Conservation (phyloP, 2,797 vertebrate species). For the Pangasius djambal region DNA sequence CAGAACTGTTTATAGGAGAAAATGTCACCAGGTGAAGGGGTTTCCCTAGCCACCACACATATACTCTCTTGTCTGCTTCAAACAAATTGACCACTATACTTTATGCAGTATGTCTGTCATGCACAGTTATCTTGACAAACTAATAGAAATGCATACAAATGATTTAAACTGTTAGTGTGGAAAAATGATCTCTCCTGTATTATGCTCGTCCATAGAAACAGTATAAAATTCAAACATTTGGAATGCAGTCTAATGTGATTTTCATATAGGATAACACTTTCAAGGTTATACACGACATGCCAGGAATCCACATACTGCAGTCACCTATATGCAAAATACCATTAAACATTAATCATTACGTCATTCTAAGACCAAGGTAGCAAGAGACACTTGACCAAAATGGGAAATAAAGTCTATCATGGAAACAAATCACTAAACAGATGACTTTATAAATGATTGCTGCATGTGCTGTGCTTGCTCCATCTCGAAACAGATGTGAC, state of each 20-base stretch:
- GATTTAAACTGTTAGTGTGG: conserved; percentile 19
- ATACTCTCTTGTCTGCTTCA: conserved; percentile 49
- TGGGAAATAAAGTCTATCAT: neutral
- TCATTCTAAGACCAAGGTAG: neutral
- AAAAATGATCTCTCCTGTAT: conserved; percentile 48
- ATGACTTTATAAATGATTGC: neutral
- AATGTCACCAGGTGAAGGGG: neutral
- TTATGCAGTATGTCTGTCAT: conserved; percentile 38
- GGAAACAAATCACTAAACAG: conserved; percentile 1
- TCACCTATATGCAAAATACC: neutral
- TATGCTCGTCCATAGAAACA: conserved; percentile 58
- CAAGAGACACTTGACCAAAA: neutral
- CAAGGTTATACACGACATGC: conserved; percentile 11
- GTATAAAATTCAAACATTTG: conserved; percentile 9
- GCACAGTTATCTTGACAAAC: conserved; percentile 37
- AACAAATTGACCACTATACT: conserved; percentile 43
- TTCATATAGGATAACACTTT: neutral
- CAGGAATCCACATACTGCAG: neutral
- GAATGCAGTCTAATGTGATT: conserved; percentile 13
- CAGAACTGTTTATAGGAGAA: neutral
- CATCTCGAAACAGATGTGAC: conserved; percentile 3
- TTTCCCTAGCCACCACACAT: conserved; percentile 17
- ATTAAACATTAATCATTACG: neutral
- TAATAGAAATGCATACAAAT: conserved; percentile 22
- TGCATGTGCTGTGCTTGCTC: conserved; percentile 3